phyloP scores from a whole-genome alignment of 2,113 vertebrate genomes.

The Aythya baeri region DNA sequence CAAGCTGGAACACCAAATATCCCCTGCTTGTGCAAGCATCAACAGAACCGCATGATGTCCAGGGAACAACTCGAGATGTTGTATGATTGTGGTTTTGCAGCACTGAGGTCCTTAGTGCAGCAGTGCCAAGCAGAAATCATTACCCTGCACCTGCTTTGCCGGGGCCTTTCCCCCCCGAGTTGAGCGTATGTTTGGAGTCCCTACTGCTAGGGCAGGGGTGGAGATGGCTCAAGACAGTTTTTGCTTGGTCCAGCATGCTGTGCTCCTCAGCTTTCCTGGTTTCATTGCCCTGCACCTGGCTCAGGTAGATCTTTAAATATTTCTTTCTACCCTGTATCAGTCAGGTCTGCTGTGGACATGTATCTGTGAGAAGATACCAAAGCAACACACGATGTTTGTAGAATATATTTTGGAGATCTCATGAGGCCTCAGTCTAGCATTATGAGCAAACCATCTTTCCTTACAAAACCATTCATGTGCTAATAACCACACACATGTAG shows the following conservation, averaged over 20 bases:
- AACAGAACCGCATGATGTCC: neutral
- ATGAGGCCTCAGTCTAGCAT: neutral
- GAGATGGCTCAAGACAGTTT: neutral
- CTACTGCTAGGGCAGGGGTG: neutral
- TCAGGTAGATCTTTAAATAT: neutral
- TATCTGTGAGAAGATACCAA: neutral
- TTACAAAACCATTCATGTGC: neutral
- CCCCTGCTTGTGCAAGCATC: accelerated
- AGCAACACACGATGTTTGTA: neutral
- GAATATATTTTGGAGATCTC: neutral
- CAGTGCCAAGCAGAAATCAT: neutral
- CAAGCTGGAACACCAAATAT: neutral
- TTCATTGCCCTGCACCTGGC: neutral
- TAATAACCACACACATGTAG: neutral
- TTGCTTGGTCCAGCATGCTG: neutral
- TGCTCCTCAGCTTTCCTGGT: neutral
- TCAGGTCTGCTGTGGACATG: neutral
- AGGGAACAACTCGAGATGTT: neutral
- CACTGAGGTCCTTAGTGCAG: neutral
- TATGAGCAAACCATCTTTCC: neutral
- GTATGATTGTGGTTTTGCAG: neutral
- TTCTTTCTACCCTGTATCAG: neutral
- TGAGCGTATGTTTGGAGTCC: accelerated
- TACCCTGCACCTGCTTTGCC: neutral
- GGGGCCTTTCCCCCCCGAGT: neutral